Evolutionary conservation across 1,140 invertebrate species (phyloP).

Genomic region (Rhopalosiphum maidis): DNA sequence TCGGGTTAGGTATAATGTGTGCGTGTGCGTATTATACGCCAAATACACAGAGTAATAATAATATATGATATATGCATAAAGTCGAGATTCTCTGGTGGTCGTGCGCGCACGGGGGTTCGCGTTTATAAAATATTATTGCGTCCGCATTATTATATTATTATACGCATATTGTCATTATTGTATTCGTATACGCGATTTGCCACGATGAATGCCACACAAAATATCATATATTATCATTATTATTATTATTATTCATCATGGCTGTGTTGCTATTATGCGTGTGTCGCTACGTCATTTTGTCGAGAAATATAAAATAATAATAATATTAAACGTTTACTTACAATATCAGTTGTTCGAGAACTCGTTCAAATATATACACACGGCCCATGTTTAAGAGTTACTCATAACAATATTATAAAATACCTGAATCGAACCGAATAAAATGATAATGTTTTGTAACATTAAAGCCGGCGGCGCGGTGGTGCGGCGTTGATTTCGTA

Average conservation of each 20-base stretch:
- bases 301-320: background rate
- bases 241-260: background rate
- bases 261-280: background rate
- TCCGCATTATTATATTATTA: background rate
- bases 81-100: constrained; percentile 2
- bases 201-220: background rate
- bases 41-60: background rate
- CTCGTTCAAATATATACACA: background rate
- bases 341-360: background rate
- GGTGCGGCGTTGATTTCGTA: background rate
- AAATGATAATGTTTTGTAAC: background rate
- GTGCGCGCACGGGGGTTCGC: constrained; percentile 33
- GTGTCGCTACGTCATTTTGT: background rate
- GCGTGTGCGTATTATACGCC: background rate
- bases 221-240: background rate
- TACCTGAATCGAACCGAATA: background rate
- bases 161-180: background rate
- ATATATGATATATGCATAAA: background rate
- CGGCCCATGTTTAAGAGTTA: background rate
- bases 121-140: background rate
- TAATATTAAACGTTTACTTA: background rate
- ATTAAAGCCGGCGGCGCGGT: background rate
- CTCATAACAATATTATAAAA: background rate
- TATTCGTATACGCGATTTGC: background rate
- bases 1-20: background rate